Conservation (phyloP, 2,113 vertebrate genomes). For the Hemicordylus capensis region DNA sequence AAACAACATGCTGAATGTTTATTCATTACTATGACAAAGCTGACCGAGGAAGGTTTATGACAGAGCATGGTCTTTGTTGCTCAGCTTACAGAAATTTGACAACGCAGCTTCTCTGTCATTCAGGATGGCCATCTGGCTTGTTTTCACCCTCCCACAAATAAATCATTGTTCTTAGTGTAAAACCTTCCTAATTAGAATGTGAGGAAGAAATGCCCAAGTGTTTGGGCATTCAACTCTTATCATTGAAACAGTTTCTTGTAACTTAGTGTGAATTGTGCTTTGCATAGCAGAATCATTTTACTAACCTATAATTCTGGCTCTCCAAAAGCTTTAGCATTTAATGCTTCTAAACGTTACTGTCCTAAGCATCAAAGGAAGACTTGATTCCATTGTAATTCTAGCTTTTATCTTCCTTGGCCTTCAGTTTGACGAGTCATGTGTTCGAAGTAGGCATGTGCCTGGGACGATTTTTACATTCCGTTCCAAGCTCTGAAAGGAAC, state of each 20-base stretch:
- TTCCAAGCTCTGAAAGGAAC: too few species aligned
- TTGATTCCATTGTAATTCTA: not conserved
- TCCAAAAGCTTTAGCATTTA: not conserved
- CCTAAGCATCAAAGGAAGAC: not conserved
- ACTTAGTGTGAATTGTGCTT: not conserved
- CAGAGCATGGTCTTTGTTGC: not conserved
- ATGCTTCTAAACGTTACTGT: too few species aligned
- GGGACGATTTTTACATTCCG: too few species aligned
- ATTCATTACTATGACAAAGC: not conserved
- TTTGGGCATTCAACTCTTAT: too few species aligned
- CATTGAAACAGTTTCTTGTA: not conserved
- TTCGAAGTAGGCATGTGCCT: too few species aligned
- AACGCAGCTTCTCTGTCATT: not conserved
- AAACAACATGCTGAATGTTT: not conserved
- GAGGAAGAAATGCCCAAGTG: too few species aligned
- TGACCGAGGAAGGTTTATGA: not conserved
- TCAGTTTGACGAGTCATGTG: not conserved
- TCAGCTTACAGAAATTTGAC: too few species aligned
- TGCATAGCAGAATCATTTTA: too few species aligned
- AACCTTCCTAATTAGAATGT: too few species aligned
- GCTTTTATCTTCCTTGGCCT: not conserved
- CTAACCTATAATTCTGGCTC: not conserved
- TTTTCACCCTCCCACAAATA: not conserved
- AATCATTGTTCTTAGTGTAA: too few species aligned
- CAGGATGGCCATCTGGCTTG: not conserved